Evolutionary conservation across 2,113 vertebrate species (phyloP).

Genomic region (Marmota flaviventris): DNA sequence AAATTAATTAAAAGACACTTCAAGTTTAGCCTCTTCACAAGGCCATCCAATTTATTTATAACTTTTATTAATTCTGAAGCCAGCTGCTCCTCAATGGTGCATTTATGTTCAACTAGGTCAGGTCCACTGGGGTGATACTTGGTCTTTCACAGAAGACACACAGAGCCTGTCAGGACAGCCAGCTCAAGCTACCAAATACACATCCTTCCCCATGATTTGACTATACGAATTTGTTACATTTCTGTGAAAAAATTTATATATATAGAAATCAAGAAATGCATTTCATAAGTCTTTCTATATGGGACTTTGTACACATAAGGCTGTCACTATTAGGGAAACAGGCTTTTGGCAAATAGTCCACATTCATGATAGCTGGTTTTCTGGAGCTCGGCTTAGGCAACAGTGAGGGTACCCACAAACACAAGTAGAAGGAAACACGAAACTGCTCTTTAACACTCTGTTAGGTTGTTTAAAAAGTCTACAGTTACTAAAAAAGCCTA

Average conservation of each 20-base stretch:
- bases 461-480: conserved; percentile 29
- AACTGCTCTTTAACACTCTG: background rate
- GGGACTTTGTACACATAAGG: conserved; percentile 36
- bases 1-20: conserved; percentile 81
- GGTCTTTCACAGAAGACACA: conserved; percentile 80
- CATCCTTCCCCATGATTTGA: conserved; percentile 51
- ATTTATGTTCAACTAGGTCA: conserved; percentile 84
- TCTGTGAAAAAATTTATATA: conserved; percentile 50
- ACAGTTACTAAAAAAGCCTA: background rate
- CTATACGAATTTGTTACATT: conserved; percentile 56
- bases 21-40: conserved; percentile 77
- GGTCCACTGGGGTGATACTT: conserved; percentile 82
- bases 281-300: conserved; percentile 60
- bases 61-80: conserved; percentile 83
- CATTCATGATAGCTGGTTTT: background rate
- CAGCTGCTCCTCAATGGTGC: conserved; percentile 81
- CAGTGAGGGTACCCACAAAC: conserved; percentile 22
- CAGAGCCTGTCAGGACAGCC: conserved; percentile 69
- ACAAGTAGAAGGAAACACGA: background rate
- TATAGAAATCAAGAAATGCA: conserved; percentile 60
- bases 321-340: conserved; percentile 31
- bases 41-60: conserved; percentile 83
- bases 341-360: conserved; percentile 60
- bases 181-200: conserved; percentile 71
- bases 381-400: background rate